Evolutionary conservation across 2,113 vertebrate genomes (phyloP).

Genomic region (Aix galericulata): DNA sequence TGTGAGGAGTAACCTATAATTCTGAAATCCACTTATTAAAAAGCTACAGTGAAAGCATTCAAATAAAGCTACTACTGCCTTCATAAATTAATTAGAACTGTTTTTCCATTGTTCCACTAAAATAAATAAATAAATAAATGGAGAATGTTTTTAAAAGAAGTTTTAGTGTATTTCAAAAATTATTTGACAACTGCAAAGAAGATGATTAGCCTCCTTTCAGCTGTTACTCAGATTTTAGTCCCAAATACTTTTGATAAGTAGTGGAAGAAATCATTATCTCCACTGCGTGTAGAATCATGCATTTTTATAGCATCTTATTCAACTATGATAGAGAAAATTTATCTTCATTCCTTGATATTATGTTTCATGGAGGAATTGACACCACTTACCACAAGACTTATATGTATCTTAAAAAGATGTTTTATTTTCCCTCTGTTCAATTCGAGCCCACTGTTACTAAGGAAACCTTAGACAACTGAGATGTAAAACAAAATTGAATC

Average conservation of each 20-base stretch:
- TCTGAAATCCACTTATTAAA: neutral
- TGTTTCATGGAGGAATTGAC: neutral
- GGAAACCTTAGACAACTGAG: neutral
- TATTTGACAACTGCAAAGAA: neutral
- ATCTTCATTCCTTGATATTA: neutral
- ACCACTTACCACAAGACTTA: neutral
- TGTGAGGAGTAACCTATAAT: neutral
- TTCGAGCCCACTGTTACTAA: neutral
- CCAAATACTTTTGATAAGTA: neutral
- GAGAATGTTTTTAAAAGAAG: neutral
- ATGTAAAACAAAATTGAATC: neutral
- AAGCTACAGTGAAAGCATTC: neutral
- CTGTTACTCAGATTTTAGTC: neutral
- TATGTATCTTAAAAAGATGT: neutral
- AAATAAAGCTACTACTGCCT: neutral
- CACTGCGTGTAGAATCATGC: neutral
- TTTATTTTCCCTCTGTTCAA: neutral
- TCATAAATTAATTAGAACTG: neutral
- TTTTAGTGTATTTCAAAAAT: neutral
- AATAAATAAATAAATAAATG: neutral
- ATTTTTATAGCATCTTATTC: neutral
- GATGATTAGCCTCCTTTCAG: neutral
- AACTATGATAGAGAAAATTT: neutral
- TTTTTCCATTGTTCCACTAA: neutral
- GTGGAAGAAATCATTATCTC: neutral